Percentiles rank a stretch among this genome's conserved stretches.
Evolutionary conservation across 2,113 vertebrate genomes (phyloP).

Genomic region (Edolisoma coerulescens): DNA sequence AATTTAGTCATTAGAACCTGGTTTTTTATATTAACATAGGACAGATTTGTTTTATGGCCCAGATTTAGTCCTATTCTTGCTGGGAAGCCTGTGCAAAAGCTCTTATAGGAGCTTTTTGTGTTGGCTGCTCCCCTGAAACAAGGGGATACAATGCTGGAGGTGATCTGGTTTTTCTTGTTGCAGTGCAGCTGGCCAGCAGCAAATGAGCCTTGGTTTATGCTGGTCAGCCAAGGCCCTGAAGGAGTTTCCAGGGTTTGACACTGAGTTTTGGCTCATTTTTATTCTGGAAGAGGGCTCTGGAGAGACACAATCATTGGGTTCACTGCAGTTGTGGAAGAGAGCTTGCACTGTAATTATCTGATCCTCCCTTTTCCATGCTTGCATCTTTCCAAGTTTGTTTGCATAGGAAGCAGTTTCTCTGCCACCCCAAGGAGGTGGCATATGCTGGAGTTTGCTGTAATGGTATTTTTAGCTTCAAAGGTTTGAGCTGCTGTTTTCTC

Average conservation of each 20-base stretch:
- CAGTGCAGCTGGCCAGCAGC: background rate
- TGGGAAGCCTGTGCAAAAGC: background rate
- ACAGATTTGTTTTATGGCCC: background rate
- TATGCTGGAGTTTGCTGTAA: background rate
- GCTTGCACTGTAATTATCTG: background rate
- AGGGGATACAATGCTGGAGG: background rate
- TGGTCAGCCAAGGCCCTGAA: background rate
- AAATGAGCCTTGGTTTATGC: background rate
- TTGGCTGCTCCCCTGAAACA: background rate
- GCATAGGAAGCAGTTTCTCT: background rate
- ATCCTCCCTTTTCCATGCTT: background rate
- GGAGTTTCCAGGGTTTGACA: background rate
- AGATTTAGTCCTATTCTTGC: background rate
- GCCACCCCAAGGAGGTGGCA: background rate
- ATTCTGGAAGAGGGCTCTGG: background rate
- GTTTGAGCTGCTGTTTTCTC: background rate
- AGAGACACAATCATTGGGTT: background rate
- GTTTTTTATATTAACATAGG: background rate
- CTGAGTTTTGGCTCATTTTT: background rate
- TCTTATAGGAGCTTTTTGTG: background rate
- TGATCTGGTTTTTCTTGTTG: background rate
- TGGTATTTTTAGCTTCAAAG: background rate
- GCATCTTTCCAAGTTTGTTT: background rate
- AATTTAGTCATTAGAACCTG: background rate
- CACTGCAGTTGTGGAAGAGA: background rate